Evolutionary conservation across 2,113 vertebrate species (phyloP), one percentile per base, ranked within the genome.

Genomic region (Paratilapia polleni): DNA sequence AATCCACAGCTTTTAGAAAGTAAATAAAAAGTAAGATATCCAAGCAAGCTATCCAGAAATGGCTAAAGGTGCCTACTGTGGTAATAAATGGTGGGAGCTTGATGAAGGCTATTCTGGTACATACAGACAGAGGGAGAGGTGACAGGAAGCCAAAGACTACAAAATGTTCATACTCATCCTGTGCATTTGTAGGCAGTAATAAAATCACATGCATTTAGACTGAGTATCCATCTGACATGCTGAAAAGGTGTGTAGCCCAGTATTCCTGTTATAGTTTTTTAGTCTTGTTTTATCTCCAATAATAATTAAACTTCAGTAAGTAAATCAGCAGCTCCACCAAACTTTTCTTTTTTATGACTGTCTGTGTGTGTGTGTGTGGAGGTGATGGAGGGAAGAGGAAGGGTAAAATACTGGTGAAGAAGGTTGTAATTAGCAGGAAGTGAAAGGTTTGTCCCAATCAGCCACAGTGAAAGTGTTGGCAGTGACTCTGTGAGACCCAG

Each of bases 351-450:
- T 31, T 73, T 26, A 73, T 54, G 47, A 1, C 17, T 20, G 49
- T 73, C n/a, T n/a, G 19, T 52, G 17, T 26, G 28, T 70, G 26
- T 24, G 47, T 77, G 54, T 76, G 74, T 19, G 54, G 36, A 41
- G 28, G 34, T 43, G 22, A 77, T 77, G 22, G 22, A 59, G 19
- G 52, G 19, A 34, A 73, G 47, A 73, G 68, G 41, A 28, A 28
- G 34, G 38, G 34, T 12, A 77, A 77, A 77, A 80, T 11, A 59
- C 31, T 61, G 63, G 31, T 22, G 2, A 64, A 22, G 60, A 47
- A 61, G 26, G 34, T 28, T 56, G 77, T 57, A 64, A 79, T 80
- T 82, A 83, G 49, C 34, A 22, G 6, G 14, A 77, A 56, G 77
- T 24, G 41, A 76, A 79, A 77, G 26, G 79, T 78, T 75, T 1